These are phyloP conservation scores for Sussaba pulchella DNA, from an alignment of 2,888 invertebrate genomes.

Conservation along the genomic window DNA sequence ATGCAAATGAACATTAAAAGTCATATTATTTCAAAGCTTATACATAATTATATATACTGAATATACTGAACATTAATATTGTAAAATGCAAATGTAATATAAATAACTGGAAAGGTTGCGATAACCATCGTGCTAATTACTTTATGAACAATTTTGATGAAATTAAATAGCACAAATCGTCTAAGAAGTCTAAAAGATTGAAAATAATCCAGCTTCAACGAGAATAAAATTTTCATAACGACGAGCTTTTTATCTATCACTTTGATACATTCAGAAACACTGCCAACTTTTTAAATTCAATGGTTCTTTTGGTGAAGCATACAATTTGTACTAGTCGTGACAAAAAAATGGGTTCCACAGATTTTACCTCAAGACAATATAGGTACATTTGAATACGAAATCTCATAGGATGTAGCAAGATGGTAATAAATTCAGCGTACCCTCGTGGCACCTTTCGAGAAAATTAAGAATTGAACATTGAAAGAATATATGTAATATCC, in stretches of 20 bases:
- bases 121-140: too few relatives aligned
- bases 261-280: too few relatives aligned
- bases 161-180: too few relatives aligned
- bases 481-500: constrained; percentile 14
- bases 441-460: not conserved
- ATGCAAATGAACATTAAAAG: too few relatives aligned
- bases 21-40: too few relatives aligned
- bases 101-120: too few relatives aligned
- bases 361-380: not conserved
- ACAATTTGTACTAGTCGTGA: not conserved
- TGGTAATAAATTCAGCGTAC: constrained; percentile 22
- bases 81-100: too few relatives aligned
- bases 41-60: not conserved
- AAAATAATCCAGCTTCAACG: not conserved
- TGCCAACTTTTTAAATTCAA: too few relatives aligned
- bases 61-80: not conserved
- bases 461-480: constrained; percentile 13
- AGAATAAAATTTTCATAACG: too few relatives aligned
- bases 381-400: constrained; percentile 1
- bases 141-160: too few relatives aligned
- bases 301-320: not conserved
- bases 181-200: too few relatives aligned
- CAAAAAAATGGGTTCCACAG: not conserved
- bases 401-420: not conserved
- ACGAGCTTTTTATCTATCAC: too few relatives aligned